Evolutionary conservation across 2,113 vertebrate genomes (phyloP), one percentile per base, ranked within the genome.

Genomic region (Prietella phreatophila): DNA sequence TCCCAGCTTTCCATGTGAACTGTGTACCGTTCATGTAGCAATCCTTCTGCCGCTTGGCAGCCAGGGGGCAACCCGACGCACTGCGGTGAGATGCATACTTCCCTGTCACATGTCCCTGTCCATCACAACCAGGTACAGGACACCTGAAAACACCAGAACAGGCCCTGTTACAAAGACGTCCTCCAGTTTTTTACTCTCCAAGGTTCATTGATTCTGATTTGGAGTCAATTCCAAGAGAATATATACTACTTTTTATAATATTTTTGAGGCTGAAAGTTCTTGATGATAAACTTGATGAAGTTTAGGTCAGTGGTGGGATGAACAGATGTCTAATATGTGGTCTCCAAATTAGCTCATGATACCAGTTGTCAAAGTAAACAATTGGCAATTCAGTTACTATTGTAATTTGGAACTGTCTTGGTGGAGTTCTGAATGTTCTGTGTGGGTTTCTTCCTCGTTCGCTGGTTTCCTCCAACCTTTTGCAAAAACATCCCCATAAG

Each of bases 1-100:
- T 99, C 91, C 98, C 98, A 6, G 97, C 98, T 93, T 99, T 99
- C 98, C 98, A 99, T 8, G 98, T 98, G 95, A 99, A 99, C 95
- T 99, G 98, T 82, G 98, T 97, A 79, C 98, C 98, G 13, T 98
- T 99, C 84, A 99, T 95, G 93, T 99, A 99, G 9, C 98, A 98
- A 69, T 99, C 98, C 92, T 99, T 99, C 91, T 99, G 98, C 84
- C 98, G 95, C 93, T 99, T 99, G 93, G 98, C 98, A 11, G 98
- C 98, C 83, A 99, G 94, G 63, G 98, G 98, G 91, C 98, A 99
- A 67, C 98, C 98, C 0, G 98, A 99, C 0, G 98, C 98, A 84
- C 98, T 99, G 95, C 98, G 97, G 94, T 99, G 98, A 33, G 98
- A 99, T 0, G 97, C 98, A 0, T 99, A 99, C 93, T 99, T 99